Conservation (phyloP, 2,113 vertebrate genomes). For the Nibea coibor region DNA sequence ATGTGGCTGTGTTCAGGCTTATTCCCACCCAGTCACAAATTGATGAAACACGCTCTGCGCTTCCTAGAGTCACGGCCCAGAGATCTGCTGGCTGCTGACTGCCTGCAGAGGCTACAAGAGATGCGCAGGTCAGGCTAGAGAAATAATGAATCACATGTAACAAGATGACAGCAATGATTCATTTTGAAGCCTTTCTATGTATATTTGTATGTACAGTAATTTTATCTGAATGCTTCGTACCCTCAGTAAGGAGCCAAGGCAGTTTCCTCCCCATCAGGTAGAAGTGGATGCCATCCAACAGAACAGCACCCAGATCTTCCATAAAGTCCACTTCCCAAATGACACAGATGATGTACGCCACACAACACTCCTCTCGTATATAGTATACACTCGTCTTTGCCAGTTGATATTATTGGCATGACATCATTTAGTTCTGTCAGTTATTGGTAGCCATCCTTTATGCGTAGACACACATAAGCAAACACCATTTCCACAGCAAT, state of each 20-base stretch:
- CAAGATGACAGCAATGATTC: too few relatives aligned
- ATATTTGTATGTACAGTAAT: neutral
- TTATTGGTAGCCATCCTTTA: too few relatives aligned
- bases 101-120: conserved; percentile 86
- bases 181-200: neutral
- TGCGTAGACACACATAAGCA: too few relatives aligned
- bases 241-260: conserved; percentile 87
- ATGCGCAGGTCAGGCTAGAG: conserved; percentile 85
- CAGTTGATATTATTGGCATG: neutral
- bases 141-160: neutral
- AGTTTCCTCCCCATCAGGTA: conserved; percentile 88
- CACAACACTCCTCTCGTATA: neutral
- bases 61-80: conserved; percentile 89
- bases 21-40: conserved; percentile 86
- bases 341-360: conserved; percentile 84
- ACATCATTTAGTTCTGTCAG: too few relatives aligned
- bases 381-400: too few relatives aligned
- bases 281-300: conserved; percentile 92
- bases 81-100: conserved; percentile 84
- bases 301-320: conserved; percentile 89
- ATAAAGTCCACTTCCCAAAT: conserved; percentile 92
- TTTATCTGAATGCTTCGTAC: conserved; percentile 17
- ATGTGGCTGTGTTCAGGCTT: conserved; percentile 94
- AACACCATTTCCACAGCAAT: too few relatives aligned
- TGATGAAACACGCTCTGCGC: conserved; percentile 86